These are phyloP conservation scores for Caradrina clavipalpis DNA, from an alignment of 2,888 invertebrate species.

Conservation along the genomic window DNA sequence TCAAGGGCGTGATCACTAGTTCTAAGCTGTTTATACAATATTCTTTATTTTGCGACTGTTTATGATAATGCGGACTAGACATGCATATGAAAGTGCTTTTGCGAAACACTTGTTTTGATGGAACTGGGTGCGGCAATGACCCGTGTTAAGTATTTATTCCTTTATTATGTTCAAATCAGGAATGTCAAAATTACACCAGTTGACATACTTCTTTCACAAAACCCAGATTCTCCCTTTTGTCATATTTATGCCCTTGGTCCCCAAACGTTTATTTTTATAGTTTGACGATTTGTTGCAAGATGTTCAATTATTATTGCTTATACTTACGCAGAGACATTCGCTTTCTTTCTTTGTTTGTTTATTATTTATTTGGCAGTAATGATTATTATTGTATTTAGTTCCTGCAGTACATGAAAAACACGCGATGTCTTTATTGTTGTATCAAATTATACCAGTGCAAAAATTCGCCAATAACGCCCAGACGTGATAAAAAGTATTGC, in stretches of 20 bases:
- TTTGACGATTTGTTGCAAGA: not conserved
- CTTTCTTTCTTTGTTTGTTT: conserved; percentile 38
- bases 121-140: not conserved
- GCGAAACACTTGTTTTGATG: conserved; percentile 15
- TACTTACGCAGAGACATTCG: conserved; percentile 20
- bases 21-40: conserved; percentile 45
- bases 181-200: not conserved
- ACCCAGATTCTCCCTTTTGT: not conserved
- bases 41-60: conserved; percentile 30
- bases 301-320: not conserved
- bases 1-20: conserved; percentile 54
- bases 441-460: conserved; percentile 3
- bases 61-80: conserved; percentile 12
- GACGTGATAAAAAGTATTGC: conserved; percentile 28
- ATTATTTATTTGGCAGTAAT: conserved; percentile 22
- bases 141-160: not conserved
- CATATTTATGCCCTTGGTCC: not conserved
- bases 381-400: conserved; percentile 24
- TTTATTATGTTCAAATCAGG: not conserved
- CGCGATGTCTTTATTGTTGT: conserved; percentile 13
- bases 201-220: conserved; percentile 8
- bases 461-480: conserved; percentile 29
- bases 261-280: not conserved
- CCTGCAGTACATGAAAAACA: not conserved
- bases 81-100: conserved; percentile 18